Evolutionary conservation across 1,140 invertebrate species (phyloP), one percentile per base, ranked within the genome.

Genomic region (Eupristina koningsbergeri): DNA sequence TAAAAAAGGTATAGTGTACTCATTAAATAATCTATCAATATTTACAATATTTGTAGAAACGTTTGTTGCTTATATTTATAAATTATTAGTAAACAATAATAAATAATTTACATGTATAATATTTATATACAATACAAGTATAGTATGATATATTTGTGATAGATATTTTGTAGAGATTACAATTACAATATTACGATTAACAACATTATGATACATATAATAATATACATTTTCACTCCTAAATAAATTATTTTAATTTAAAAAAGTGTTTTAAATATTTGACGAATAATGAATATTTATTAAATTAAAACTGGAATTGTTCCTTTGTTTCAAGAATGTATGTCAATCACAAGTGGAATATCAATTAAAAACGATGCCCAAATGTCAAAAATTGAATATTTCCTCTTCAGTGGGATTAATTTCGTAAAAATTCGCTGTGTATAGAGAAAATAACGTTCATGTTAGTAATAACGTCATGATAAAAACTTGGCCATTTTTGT

Each of bases 371-470:
- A 26, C 8, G 7, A 50, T 71, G 50, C 22, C 39, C 73, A 50
- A 80, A 71, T 26, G 64, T 71, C 64, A 73, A 71, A 53, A 53
- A 22, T 11, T 9, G 36, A 71, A 71, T 71, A 45, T 47, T 58
- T 73, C 53, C 34, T 47, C 61, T 34, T 34, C 5, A 6, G 13
- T 6, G 22, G 34, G 31, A 61, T 61, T 36, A 61, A 61, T 61
- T 29, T 73, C 69, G 17, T 29, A 9, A 22, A 45, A n/a, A 15
- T 22, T 7, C 31, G 9, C 11, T 11, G 17, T 31, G 9, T 34
- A 31, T 31, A 15, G 0, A 34, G n/a, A 7, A 64, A 15, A 3
- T 7, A 71, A 71, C 22, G 19, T 22, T 69, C 36, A 17, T 36
- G 19, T 41, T 41, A 3, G 17, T 71, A 13, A 64, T 31, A 64